Base-by-base conservation (phyloP, 2,797 vertebrate genomes). In the Poecilia velifera region DNA sequence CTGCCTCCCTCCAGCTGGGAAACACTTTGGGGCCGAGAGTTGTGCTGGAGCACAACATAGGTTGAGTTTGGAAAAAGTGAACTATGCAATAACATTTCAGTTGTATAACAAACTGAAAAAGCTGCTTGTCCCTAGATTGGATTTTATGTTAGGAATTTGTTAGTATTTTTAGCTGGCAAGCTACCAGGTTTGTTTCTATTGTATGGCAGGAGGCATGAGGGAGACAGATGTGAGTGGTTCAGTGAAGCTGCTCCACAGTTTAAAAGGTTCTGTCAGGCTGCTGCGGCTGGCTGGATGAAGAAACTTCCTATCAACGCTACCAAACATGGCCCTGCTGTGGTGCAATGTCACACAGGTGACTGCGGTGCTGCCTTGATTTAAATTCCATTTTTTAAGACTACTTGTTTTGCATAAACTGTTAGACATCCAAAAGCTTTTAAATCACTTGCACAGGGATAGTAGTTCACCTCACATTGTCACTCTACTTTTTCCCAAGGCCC, bases 341-440 rank as follows among this genome's bases (percentile, higher is more conserved):
- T 10, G 86, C 90, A 92, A 87, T 88, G 89, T 92, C 89, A 87
- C 74, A 76, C 86, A 72, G 83, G 85, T 81, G 76, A 91, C 84
- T 88, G 81, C 76, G 79, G 84, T 81, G 34, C 73, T 80, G 49
- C 47, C 55, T n/a, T 66, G 14, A 74, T 76, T 83, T 68, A 68
- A 53, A 62, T 6, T 49, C 12, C 49, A 66, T 78, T 79, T 83
- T 2, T 4, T 55, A 74, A 79, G 53, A 34, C 45, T 70, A 55
- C 46, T 31, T 72, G 36, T 77, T 77, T 55, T 53, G 66, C 25
- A 43, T 36, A 74, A 74, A 74, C 72, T 66, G 16, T 66, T 39
- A 39, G 8, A 41, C 66, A 41, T n/a, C 22, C 25, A 7, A 34
- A 36, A 43, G 10, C 22, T 41, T 70, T 8, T 70, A 39, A 68